Conservation (phyloP, 2,888 invertebrate genomes). For the Hirtodrosophila alboralis region DNA sequence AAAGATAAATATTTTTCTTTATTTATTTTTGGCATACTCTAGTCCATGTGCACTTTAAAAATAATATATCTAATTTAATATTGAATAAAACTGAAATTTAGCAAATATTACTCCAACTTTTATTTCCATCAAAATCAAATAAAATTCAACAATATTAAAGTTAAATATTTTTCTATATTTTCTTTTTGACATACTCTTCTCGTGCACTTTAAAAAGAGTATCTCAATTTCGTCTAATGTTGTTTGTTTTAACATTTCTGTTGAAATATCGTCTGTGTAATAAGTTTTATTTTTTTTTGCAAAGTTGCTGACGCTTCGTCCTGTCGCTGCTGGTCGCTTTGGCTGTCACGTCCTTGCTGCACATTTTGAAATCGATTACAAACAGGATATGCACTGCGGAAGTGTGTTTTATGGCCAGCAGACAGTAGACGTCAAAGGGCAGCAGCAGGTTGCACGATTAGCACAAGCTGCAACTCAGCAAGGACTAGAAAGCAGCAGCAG, state of each 20-base stretch:
- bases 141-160: no score
- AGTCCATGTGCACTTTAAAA: no score
- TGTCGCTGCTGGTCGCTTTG: slow-evolving; percentile 8
- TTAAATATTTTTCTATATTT: no score
- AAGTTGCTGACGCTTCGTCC: slow-evolving; percentile 32
- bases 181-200: no score
- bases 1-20: no score
- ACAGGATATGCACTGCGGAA: slow-evolving; percentile 79
- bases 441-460: slow-evolving; percentile 24
- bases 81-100: no score
- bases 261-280: slow-evolving; percentile 16
- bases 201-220: no score
- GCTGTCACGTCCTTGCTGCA: slow-evolving; percentile 61
- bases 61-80: no score
- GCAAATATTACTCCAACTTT: no score
- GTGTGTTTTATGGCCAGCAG: slow-evolving; percentile 54
- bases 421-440: slow-evolving; percentile 14
- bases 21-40: no score
- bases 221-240: not conserved
- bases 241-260: not conserved
- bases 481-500: slow-evolving; percentile 1
- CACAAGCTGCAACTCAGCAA: slow-evolving; percentile 16
- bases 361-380: slow-evolving; percentile 79
- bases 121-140: no score
- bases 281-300: no score